These are phyloP conservation scores for Caenorhabditis auriculariae DNA, from an alignment of 2,888 invertebrate genomes.

Conservation along the genomic window DNA sequence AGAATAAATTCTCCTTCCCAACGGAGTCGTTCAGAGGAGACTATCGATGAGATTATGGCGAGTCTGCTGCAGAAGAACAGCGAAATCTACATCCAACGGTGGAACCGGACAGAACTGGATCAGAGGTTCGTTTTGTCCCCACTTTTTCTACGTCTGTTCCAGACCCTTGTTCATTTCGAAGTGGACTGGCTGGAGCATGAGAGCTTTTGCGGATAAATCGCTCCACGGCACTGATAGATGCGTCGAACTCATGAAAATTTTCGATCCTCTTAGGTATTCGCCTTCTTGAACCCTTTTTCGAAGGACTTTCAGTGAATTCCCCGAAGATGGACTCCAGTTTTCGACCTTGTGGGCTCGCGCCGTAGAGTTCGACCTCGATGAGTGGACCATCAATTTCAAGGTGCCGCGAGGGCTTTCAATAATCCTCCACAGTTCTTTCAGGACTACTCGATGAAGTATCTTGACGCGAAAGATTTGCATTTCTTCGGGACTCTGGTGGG, in stretches of 20 bases:
- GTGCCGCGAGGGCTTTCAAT: constrained; percentile 66
- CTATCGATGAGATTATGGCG: constrained; percentile 80
- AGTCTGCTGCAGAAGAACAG: constrained; percentile 86
- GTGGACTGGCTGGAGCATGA: constrained; percentile 71
- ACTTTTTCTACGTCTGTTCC: neutral
- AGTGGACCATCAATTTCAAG: constrained; percentile 83
- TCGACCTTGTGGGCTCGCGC: constrained; percentile 86
- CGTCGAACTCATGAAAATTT: constrained; percentile 75
- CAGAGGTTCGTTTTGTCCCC: neutral
- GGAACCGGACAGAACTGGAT: constrained; percentile 27
- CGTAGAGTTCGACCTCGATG: constrained; percentile 78
- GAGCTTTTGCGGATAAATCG: constrained; percentile 82
- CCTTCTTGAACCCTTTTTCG: neutral
- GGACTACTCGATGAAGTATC: constrained; percentile 90
- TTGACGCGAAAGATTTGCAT: constrained; percentile 76
- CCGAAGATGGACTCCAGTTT: constrained; percentile 35
- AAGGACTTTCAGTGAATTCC: neutral
- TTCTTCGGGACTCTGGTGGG: constrained; percentile 87
- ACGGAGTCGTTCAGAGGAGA: constrained; percentile 62
- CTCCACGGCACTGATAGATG: constrained; percentile 82
- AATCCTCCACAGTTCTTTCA: constrained; percentile 63
- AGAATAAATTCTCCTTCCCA: neutral
- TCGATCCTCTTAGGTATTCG: constrained; percentile 71
- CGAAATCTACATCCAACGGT: constrained; percentile 88
- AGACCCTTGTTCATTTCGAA: constrained; percentile 80